phyloP scores from a whole-genome alignment of 2,888 invertebrate species.

The Chamaedrilus cognettii region DNA sequence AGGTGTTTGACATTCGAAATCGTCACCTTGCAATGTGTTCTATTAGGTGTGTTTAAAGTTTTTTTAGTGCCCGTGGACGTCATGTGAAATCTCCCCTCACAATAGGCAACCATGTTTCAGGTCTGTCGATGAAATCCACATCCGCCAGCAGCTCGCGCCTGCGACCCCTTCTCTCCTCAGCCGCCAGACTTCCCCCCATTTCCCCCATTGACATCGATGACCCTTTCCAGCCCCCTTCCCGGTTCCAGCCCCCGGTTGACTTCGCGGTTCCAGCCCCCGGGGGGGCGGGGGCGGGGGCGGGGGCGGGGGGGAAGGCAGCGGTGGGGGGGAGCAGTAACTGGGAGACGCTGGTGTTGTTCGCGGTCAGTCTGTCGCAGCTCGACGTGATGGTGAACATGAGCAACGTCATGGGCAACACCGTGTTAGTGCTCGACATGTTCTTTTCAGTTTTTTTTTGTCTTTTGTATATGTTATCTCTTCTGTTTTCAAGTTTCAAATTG shows the following conservation, averaged over 20 bases:
- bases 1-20: no score
- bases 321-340: slow-evolving; percentile 62
- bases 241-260: slow-evolving; percentile 1
- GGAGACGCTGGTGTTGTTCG: slow-evolving; percentile 95
- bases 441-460: background rate
- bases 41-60: no score
- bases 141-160: no score
- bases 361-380: slow-evolving; percentile 91
- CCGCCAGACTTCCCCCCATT: slow-evolving; percentile 10
- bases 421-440: slow-evolving; percentile 63
- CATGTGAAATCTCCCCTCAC: no score
- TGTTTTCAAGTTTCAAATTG: no score
- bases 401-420: slow-evolving; percentile 98
- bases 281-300: slow-evolving; percentile 1
- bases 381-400: slow-evolving; percentile 99
- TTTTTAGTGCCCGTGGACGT: no score
- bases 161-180: no score
- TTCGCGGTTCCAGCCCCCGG: background rate
- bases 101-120: no score
- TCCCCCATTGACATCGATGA: slow-evolving; percentile 1
- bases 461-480: no score
- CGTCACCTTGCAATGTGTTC: no score
- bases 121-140: no score
- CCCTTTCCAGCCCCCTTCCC: no score
- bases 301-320: slow-evolving; percentile 26